A percentile compares a stretch with the other conserved stretches of the same genome.
phyloP scores from a whole-genome alignment of 2,113 vertebrate genomes.

The Mesitornis unicolor region DNA sequence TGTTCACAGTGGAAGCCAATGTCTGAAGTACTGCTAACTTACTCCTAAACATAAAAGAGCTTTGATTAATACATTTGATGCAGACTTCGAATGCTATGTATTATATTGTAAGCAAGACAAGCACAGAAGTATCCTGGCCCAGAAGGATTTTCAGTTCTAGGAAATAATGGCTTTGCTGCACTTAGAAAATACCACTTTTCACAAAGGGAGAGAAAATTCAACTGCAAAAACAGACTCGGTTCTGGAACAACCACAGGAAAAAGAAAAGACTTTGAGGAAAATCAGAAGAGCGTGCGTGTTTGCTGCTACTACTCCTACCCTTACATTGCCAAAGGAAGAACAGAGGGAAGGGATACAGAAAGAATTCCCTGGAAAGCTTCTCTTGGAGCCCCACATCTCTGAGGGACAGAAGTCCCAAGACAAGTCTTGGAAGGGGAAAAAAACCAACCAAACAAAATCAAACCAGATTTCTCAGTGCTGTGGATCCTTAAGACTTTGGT shows the following conservation, averaged over 20 bases:
- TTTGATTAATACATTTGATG: neutral
- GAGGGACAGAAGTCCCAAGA: neutral
- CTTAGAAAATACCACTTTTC: neutral
- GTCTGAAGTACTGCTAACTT: slow-evolving; percentile 87
- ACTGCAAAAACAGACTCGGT: neutral
- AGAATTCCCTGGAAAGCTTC: neutral
- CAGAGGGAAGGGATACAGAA: neutral
- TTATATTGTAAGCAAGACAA: neutral
- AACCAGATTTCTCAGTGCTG: neutral
- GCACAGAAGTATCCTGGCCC: neutral
- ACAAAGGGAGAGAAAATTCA: neutral
- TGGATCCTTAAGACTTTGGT: neutral
- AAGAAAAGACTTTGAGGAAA: neutral
- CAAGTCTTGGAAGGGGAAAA: neutral
- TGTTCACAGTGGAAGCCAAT: slow-evolving; percentile 83
- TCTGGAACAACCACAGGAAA: neutral
- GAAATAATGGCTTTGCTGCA: neutral
- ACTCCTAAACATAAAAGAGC: slow-evolving; percentile 75
- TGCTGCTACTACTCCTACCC: neutral
- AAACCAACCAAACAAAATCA: rapidly evolving
- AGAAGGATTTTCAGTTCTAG: neutral
- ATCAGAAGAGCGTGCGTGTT: neutral
- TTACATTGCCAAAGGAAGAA: neutral
- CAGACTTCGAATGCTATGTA: neutral
- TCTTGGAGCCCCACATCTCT: neutral